Percentiles rank a stretch among this genome's conserved stretches.
These are phyloP conservation scores for Manis crassicaudata DNA, from an alignment of 2,797 vertebrate genomes.

Conservation along the genomic window DNA sequence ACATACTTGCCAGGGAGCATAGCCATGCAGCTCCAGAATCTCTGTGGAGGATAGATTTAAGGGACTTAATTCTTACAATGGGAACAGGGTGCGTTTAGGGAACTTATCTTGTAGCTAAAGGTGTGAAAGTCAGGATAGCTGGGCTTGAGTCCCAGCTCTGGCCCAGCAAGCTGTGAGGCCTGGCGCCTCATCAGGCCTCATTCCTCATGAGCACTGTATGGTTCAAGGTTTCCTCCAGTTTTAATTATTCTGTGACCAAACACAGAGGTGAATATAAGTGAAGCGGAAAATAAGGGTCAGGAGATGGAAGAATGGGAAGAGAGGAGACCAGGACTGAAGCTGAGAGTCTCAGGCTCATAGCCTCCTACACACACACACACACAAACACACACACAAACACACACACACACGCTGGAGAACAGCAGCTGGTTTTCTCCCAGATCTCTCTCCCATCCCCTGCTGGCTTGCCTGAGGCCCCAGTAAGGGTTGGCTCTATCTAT, in stretches of 20 bases:
- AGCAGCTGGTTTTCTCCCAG: neutral
- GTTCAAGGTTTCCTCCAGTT: neutral
- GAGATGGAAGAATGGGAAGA: neutral
- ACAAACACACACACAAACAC: neutral
- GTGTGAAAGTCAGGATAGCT: neutral
- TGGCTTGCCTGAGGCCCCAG: neutral
- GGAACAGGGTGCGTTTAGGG: neutral
- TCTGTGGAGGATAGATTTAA: neutral
- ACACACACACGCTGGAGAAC: neutral
- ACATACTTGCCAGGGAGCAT: neutral
- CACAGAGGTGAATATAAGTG: neutral
- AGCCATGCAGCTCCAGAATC: neutral
- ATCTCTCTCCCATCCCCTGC: neutral
- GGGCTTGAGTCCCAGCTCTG: neutral
- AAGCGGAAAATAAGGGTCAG: neutral
- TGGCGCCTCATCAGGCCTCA: neutral
- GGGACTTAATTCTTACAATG: neutral
- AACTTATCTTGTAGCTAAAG: neutral
- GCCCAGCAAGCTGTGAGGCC: neutral
- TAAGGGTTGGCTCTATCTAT: neutral
- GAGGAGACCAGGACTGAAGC: neutral
- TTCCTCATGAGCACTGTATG: neutral
- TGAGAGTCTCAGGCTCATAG: neutral
- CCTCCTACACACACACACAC: neutral
- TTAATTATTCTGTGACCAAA: neutral